Evolutionary conservation across 2,888 invertebrate genomes (phyloP), one percentile per base, ranked within the genome.

Genomic region (Harpalus rufipes): DNA sequence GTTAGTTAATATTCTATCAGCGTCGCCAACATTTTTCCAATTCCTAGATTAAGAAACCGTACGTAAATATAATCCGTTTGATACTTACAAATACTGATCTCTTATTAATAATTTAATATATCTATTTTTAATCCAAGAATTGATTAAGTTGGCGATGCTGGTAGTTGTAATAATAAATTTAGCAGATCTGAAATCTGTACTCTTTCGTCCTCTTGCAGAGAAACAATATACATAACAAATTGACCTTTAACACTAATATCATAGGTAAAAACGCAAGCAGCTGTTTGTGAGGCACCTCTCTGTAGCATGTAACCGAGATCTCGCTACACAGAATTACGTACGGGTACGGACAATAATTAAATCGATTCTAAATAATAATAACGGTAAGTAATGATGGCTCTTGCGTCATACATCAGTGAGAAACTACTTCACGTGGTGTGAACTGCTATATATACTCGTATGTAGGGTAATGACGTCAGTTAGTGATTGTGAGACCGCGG

Each of bases 401-500:
- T 74, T 83, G 51, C 74, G 74, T 76, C 74, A 59, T 83, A 61
- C 83, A 74, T 83, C 83, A 74, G 83, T 83, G 83, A 58, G 59
- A 41, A 76, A 83, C 83, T 83, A 74, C 74, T 72, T 83, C 83
- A 83, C 68, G 51, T 65, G 83, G 74, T 83, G 83, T 83, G 83
- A 83, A 58, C 44, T 58, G 56, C 63, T 72, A 82, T 83, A 74
- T 68, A 56, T 83, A 74, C 72, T 74, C 74, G 76, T 83, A 72
- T 82, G 58, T 82, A 72, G 56, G 44, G 65, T 81, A 65, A 58
- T 51, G 51, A 58, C 72, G 83, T 83, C 21, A 61, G 59, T 83
- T 68, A 74, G 72, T 72, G 83, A 74, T 83, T 83, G 58, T 83
- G 83, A 85, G 90, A 88, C 88, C 93, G 92, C 89, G 92, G 91